A percentile compares a stretch with the other conserved stretches of the same genome.
These are phyloP conservation scores for Tenualosa ilisha DNA, from an alignment of 2,797 vertebrate species.

Conservation along the genomic window DNA sequence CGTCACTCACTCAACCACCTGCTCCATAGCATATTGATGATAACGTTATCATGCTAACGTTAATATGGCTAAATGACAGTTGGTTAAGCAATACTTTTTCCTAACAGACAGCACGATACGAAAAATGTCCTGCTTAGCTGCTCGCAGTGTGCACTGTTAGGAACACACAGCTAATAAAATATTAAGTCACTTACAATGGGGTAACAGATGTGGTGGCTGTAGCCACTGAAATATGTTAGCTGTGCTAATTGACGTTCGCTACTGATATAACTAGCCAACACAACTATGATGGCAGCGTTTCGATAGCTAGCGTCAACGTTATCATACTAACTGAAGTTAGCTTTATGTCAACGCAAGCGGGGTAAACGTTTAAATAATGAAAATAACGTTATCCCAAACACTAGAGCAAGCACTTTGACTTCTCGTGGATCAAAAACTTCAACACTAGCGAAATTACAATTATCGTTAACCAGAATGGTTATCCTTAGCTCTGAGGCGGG, in stretches of 20 bases:
- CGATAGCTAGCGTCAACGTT: background rate
- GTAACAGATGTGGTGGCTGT: background rate
- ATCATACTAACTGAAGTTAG: background rate
- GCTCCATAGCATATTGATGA: background rate
- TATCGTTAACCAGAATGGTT: background rate
- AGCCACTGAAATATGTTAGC: background rate
- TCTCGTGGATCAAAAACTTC: background rate
- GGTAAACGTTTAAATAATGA: background rate
- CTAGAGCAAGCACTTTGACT: background rate
- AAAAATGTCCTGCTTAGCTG: background rate
- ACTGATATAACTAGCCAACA: background rate
- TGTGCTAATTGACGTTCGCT: background rate
- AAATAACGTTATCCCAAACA: background rate
- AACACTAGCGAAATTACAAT: background rate
- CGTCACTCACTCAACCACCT: background rate
- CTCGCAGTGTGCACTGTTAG: background rate
- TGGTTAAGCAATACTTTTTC: background rate
- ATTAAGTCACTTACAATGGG: background rate
- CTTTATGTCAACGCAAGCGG: background rate
- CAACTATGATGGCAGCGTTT: background rate
- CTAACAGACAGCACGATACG: background rate
- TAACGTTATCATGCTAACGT: background rate
- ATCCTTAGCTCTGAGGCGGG: background rate
- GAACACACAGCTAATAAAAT: background rate
- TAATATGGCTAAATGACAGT: background rate